Conservation (phyloP, 2,888 invertebrate species). For the Agrochola lychnidis region DNA sequence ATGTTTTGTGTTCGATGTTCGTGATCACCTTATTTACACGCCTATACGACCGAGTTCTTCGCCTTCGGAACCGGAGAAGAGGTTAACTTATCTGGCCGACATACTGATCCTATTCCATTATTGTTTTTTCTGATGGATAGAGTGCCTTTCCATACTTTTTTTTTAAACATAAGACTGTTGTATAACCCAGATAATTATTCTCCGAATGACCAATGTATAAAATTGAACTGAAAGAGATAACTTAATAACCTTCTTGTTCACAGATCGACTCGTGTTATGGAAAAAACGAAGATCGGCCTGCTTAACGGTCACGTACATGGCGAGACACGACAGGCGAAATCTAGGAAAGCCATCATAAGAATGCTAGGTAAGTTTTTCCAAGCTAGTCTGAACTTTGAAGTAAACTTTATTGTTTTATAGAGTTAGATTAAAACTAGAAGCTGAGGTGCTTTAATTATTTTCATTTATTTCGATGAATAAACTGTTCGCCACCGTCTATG, state of each 20-base stretch:
- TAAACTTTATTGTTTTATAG: too few species aligned
- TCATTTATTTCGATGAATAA: background rate
- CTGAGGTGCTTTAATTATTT: background rate
- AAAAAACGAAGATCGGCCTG: conserved; percentile 82
- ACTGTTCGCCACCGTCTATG: background rate
- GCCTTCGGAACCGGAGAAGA: too few species aligned
- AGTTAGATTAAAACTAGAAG: too few species aligned
- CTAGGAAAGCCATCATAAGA: conserved; percentile 93
- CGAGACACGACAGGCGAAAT: conserved; percentile 92
- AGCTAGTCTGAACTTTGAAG: background rate
- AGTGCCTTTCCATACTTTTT: background rate
- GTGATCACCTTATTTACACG: too few species aligned
- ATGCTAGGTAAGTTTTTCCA: conserved; percentile 93
- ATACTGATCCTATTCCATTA: background rate
- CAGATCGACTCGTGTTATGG: conserved; percentile 83
- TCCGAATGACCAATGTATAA: background rate
- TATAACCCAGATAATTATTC: background rate
- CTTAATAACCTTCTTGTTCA: conserved; percentile 15
- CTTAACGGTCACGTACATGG: conserved; percentile 92
- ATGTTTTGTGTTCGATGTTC: too few species aligned
- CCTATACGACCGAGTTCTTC: too few species aligned
- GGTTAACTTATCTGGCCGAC: too few species aligned
- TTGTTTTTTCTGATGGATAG: background rate
- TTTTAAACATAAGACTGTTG: background rate
- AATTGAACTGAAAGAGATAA: background rate